A percentile compares a stretch with the other conserved stretches of the same genome.
Conservation (phyloP, 2,888 invertebrate genomes). For the Thera obeliscata region DNA sequence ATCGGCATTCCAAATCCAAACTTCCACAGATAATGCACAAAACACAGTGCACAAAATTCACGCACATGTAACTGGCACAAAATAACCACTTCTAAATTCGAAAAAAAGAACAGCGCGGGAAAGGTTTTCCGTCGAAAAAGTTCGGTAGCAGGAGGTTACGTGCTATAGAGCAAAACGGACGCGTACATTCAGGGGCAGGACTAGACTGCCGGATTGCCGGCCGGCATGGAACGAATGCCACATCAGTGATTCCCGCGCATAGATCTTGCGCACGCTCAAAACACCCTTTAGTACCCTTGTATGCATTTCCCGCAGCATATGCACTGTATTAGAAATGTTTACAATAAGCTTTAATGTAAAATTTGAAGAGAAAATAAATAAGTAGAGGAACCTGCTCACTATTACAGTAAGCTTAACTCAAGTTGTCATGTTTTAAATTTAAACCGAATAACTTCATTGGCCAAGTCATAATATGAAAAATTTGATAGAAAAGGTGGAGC, state of each 20-base stretch:
- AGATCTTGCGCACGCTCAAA: constrained; percentile 67
- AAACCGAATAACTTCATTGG: not conserved
- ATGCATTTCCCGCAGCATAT: constrained; percentile 53
- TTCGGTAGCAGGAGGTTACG: constrained; percentile 53
- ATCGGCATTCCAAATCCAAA: constrained; percentile 51
- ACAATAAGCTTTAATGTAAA: constrained; percentile 33
- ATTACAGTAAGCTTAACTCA: not conserved
- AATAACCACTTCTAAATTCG: constrained; percentile 54
- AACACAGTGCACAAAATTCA: constrained; percentile 52
- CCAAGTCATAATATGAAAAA: not conserved
- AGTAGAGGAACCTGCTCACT: not conserved
- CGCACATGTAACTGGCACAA: constrained; percentile 56
- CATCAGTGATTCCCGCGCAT: constrained; percentile 64
- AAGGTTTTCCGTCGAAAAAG: constrained; percentile 71
- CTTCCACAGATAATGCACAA: constrained; percentile 55
- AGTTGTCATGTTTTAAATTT: not conserved
- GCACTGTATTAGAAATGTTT: constrained; percentile 45
- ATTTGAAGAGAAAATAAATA: not conserved
- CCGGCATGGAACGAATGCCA: constrained; percentile 57
- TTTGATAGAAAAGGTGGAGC: too few relatives aligned
- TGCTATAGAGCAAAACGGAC: constrained; percentile 55
- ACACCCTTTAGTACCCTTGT: constrained; percentile 63
- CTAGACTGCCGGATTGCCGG: constrained; percentile 78
- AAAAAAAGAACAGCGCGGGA: constrained; percentile 68
- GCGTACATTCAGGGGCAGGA: constrained; percentile 52